A percentile compares a stretch with the other conserved stretches of the same genome.
phyloP scores from a whole-genome alignment of 2,888 invertebrate genomes.

The Therioaphis trifolii region DNA sequence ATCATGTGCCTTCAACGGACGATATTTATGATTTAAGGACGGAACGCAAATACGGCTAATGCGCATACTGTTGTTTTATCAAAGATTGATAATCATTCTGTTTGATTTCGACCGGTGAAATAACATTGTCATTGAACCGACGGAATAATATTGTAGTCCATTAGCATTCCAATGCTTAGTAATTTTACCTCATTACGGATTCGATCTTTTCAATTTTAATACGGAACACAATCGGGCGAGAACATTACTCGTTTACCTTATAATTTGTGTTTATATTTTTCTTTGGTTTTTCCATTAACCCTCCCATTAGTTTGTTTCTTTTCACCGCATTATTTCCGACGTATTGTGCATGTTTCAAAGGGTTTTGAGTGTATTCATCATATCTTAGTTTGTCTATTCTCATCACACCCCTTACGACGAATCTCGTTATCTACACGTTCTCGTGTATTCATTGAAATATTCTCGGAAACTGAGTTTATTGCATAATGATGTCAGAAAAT shows the following conservation, averaged over 20 bases:
- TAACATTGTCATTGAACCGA: too few relatives aligned
- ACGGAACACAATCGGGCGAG: too few relatives aligned
- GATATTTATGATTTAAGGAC: too few relatives aligned
- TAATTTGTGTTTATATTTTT: constrained; percentile 9
- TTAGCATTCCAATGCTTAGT: too few relatives aligned
- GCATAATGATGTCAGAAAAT: not conserved
- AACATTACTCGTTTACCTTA: not conserved
- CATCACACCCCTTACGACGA: not conserved
- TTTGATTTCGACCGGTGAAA: too few relatives aligned
- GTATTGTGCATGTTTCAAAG: not conserved
- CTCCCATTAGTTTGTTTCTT: not conserved
- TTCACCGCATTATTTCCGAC: constrained; percentile 6
- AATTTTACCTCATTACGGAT: too few relatives aligned
- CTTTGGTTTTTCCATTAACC: constrained; percentile 3
- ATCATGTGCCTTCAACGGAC: too few relatives aligned
- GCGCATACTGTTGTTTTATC: too few relatives aligned
- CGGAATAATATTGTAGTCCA: too few relatives aligned
- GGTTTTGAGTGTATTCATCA: constrained; percentile 20
- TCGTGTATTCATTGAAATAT: not conserved
- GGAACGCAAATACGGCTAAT: too few relatives aligned
- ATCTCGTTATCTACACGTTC: constrained; percentile 24
- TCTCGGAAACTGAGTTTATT: not conserved
- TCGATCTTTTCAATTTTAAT: too few relatives aligned
- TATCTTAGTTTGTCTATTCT: constrained; percentile 1
- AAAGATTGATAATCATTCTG: too few relatives aligned